phyloP scores from a whole-genome alignment of 1,140 invertebrate genomes.

The Trypoxylus dichotomus region DNA sequence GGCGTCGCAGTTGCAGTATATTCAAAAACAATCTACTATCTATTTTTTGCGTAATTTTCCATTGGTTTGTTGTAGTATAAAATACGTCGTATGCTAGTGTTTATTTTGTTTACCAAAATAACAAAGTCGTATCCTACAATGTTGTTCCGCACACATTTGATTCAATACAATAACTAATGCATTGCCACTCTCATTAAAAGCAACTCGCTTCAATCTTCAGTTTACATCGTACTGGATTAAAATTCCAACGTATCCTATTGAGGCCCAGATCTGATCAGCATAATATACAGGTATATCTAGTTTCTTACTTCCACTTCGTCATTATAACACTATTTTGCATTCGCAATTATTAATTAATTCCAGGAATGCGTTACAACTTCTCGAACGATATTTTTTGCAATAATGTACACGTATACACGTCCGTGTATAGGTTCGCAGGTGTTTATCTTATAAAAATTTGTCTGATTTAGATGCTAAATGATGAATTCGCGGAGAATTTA shows the following conservation, averaged over 20 bases:
- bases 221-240: neutral
- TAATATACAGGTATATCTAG: slow-evolving; percentile 23
- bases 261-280: neutral
- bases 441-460: too few relatives aligned
- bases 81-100: too few relatives aligned
- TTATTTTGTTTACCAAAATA: too few relatives aligned
- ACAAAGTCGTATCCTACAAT: too few relatives aligned
- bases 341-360: neutral
- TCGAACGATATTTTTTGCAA: neutral
- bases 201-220: neutral
- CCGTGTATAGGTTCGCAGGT: too few relatives aligned
- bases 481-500: too few relatives aligned
- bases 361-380: neutral
- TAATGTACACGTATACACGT: neutral
- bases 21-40: too few relatives aligned
- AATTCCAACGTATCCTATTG: neutral
- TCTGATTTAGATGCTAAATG: too few relatives aligned
- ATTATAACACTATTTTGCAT: neutral
- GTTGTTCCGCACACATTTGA: neutral
- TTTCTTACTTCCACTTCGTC: slow-evolving; percentile 2
- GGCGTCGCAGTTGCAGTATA: too few relatives aligned
- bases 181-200: neutral
- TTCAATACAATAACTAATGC: neutral
- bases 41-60: too few relatives aligned
- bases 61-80: too few relatives aligned